phyloP scores from a whole-genome alignment of 2,113 vertebrate genomes.

The Ammodytes dubius region DNA sequence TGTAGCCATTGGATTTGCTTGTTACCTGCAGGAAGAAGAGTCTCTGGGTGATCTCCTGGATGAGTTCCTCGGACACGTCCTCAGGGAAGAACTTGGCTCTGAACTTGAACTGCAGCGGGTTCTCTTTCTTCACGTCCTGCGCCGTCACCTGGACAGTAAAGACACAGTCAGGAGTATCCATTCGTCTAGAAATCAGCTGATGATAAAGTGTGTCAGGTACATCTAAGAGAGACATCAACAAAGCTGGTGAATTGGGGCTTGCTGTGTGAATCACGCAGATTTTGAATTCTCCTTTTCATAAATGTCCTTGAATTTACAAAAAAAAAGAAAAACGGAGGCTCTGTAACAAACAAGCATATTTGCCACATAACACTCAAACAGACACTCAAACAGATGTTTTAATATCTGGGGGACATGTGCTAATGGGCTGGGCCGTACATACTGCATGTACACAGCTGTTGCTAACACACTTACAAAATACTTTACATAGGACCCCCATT shows the following conservation, averaged over 20 bases:
- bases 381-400: background rate
- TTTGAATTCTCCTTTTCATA: background rate
- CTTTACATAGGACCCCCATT: constrained; percentile 31
- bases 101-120: constrained; percentile 97
- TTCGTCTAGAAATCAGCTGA: background rate
- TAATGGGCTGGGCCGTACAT: background rate
- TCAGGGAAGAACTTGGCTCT: constrained; percentile 98
- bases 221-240: background rate
- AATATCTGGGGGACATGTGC: constrained; percentile 6
- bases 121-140: constrained; percentile 98
- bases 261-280: background rate
- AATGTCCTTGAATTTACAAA: background rate
- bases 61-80: constrained; percentile 97
- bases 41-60: constrained; percentile 98
- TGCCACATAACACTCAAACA: background rate
- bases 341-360: background rate
- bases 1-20: constrained; percentile 7
- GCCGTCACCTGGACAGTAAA: constrained; percentile 89
- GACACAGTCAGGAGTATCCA: background rate
- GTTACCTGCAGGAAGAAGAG: constrained; percentile 98
- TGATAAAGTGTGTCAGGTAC: background rate
- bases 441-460: background rate
- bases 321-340: background rate
- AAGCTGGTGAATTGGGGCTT: background rate
- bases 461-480: constrained; percentile 5